phyloP scores from a whole-genome alignment of 2,797 vertebrate species.

The Arctocebus calabarensis region DNA sequence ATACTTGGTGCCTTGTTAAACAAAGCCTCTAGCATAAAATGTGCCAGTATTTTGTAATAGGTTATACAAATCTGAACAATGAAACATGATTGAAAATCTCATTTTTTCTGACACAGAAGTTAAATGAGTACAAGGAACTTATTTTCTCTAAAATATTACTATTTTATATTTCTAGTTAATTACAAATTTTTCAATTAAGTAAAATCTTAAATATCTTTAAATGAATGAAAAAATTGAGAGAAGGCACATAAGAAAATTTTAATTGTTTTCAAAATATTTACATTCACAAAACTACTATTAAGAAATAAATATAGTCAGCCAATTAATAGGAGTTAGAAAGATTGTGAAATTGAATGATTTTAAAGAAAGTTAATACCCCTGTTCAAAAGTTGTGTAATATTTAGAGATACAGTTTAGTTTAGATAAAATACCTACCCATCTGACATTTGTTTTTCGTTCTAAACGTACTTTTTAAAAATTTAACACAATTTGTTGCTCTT shows the following conservation, averaged over 20 bases:
- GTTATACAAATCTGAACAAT: background rate
- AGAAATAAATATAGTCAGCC: background rate
- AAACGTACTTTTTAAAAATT: background rate
- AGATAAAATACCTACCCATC: background rate
- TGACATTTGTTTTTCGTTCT: background rate
- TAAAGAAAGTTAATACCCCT: background rate
- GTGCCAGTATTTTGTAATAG: background rate
- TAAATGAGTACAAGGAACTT: background rate
- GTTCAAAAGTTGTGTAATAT: background rate
- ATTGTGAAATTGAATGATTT: background rate
- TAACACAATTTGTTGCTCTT: background rate
- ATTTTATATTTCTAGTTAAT: background rate
- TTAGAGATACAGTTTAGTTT: background rate
- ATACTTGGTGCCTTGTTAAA: background rate
- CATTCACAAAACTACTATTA: conserved; percentile 10
- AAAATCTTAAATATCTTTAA: conserved; percentile 49
- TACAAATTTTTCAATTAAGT: background rate
- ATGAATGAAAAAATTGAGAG: conserved; percentile 39
- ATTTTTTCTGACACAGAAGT: conserved; percentile 25
- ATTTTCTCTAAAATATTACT: conserved; percentile 8
- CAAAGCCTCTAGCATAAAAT: background rate
- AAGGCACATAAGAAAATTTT: background rate
- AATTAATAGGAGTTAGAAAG: background rate
- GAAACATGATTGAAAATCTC: background rate
- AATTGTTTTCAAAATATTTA: conserved; percentile 30